Evolutionary conservation across 2,113 vertebrate genomes (phyloP), one percentile per base, ranked within the genome.

Genomic region (Tinamus guttatus): DNA sequence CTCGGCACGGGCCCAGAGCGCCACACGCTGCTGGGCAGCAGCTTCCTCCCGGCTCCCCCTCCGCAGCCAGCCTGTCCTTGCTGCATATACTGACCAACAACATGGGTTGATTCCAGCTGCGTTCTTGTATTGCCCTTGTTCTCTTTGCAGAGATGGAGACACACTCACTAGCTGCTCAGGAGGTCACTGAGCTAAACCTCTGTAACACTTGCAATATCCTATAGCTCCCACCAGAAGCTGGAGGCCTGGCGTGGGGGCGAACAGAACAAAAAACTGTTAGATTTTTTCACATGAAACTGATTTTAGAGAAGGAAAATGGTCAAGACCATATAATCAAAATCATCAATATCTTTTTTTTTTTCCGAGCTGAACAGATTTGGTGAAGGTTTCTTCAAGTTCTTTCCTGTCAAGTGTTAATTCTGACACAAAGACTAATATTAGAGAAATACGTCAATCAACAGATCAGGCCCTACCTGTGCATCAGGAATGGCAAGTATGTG

Each of bases 11-110:
- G 16, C 40, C 82, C 20, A 68, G 89, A 96, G 93, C 95, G 77
- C 78, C 86, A 45, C 25, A 2, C 20, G 63, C 41, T 65, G 51
- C 91, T 94, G 91, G 80, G 89, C 89, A 97, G 92, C 77, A 94
- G 47, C 25, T 51, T 94, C 49, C 70, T 74, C 34, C 36, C 43
- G 40, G 41, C 74, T 64, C 79, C 68, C 92, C 32, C 56, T 91
- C 85, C 49, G 60, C 90, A 80, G 40, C 21, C 81, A 83, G 25
- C 60, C 80, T 93, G 71, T 60, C 4, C 3, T 21, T 78, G 56
- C 40, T 43, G 51, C 47, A 81, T 62, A 60, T 16, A 78, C 11
- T 3, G 13, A 65, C 19, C 59, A 69, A 40, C 9, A 17, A 41
- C 4, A 47, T 30, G 2, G 34, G 43, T 34, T 11, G 56, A 65